Base-by-base conservation (phyloP, 2,888 invertebrate species). In the Morpho helenor region DNA sequence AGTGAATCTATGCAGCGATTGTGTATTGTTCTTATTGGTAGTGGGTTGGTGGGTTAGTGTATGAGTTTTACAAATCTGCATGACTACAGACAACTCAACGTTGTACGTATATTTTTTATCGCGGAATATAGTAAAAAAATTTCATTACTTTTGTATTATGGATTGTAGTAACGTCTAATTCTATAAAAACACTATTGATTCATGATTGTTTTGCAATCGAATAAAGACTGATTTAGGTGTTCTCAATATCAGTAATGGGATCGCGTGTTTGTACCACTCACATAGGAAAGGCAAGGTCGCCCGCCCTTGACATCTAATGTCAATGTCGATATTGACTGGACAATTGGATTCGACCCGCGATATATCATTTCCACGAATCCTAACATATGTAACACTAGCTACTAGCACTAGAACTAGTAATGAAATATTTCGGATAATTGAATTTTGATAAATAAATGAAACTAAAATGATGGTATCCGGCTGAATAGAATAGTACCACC, bases 261-360 rank as follows among this genome's bases (percentile, higher is more conserved):
- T 66, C 60, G 66, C 66, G 64, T 66, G 64, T 55, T 50, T 47
- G 49, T 44, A 40, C 60, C 59, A 63, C 64, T 64, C 62, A 61
- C 47, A 4, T 46, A 45, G 55, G 57, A 50, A 49, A 52, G 54
- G 49, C 56, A 59, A 57, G 52, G 52, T 44, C 52, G 52, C 52
- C 50, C 46, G 52, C 53, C 50, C 46, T 66, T 66, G 64, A 56
- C 60, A 59, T 55, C 48, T 47, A 49, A 57, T 53, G 16, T 44
- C 60, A 60, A 57, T 61, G 64, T 59, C 56, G 57, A 57, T 50
- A 53, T 54, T 58, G 54, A 54, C 50, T 31, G 54, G 50, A 50
- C 49, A 46, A 54, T 53, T 58, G 49, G 46, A 40, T 42, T 49
- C 42, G 45, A 22, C 23, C 39, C 45, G 7, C 43, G 43, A 46